Conservation (phyloP, 1,140 invertebrate genomes). For the Mycetomoellerius zeteki region DNA sequence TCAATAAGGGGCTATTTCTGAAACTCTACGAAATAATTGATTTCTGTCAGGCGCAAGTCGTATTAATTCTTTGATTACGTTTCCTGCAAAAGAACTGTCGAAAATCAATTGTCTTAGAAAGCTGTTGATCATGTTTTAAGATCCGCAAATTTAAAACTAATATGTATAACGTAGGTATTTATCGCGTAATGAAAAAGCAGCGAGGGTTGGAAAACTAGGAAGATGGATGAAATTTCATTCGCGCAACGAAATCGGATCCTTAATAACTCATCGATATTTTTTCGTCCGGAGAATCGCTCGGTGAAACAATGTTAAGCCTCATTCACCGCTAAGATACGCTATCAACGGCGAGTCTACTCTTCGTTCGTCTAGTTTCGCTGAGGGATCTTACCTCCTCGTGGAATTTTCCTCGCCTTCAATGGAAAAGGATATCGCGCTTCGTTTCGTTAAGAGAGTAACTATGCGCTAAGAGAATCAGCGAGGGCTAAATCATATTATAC, state of each 20-base stretch:
- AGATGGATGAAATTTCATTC: slow-evolving; percentile 66
- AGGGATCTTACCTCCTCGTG: slow-evolving; percentile 12
- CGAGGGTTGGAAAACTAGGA: not conserved
- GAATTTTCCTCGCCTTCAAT: slow-evolving; percentile 15
- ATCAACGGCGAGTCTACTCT: slow-evolving; percentile 49
- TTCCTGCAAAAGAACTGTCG: not conserved
- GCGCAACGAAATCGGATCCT: slow-evolving; percentile 68
- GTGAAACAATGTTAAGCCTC: slow-evolving; percentile 69
- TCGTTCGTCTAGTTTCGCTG: slow-evolving; percentile 34
- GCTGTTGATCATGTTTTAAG: not conserved
- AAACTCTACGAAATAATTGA: not conserved
- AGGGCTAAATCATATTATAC: slow-evolving; percentile 21
- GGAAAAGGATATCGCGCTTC: not conserved
- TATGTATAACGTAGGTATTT: slow-evolving; percentile 7
- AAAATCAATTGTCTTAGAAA: not conserved
- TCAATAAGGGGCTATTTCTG: not conserved
- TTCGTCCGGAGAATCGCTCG: slow-evolving; percentile 60
- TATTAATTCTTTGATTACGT: not conserved
- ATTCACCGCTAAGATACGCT: slow-evolving; percentile 58
- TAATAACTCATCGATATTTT: slow-evolving; percentile 73
- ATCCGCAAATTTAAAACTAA: not conserved
- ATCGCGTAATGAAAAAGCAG: slow-evolving; percentile 35
- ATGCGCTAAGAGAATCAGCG: slow-evolving; percentile 34
- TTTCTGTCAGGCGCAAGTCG: not conserved
- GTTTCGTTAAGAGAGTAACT: slow-evolving; percentile 42